Evolutionary conservation across 1,140 invertebrate genomes (phyloP).

Genomic region (Zaprionus capensis): DNA sequence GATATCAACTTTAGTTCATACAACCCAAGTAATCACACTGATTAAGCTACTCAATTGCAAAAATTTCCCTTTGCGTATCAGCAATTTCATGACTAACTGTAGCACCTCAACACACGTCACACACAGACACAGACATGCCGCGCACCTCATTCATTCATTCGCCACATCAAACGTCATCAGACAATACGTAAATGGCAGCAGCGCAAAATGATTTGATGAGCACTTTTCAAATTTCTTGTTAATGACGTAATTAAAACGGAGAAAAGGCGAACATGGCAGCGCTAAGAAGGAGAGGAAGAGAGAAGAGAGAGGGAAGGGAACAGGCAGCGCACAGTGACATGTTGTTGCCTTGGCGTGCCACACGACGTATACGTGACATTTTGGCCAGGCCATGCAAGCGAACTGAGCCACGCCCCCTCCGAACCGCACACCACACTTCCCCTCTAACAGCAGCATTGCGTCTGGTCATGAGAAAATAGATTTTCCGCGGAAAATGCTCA

Average conservation of each 20-base stretch:
- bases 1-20: neutral
- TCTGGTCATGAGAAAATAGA: constrained; percentile 59
- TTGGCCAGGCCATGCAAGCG: constrained; percentile 60
- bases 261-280: constrained; percentile 18
- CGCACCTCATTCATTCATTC: neutral
- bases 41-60: neutral
- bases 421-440: neutral
- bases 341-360: constrained; percentile 63
- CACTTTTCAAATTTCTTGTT: constrained; percentile 74
- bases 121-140: neutral
- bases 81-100: constrained; percentile 1
- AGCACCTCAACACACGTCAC: neutral
- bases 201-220: constrained; percentile 55
- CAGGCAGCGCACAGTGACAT: constrained; percentile 22
- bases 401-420: constrained; percentile 9
- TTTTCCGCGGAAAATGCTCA: constrained; percentile 51
- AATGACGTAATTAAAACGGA: constrained; percentile 72
- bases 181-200: constrained; percentile 3
- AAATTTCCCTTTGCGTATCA: neutral
- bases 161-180: constrained; percentile 4
- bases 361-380: constrained; percentile 81
- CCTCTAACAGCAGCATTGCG: constrained; percentile 2
- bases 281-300: neutral
- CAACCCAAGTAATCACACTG: neutral
- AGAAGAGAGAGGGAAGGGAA: neutral